Percentiles rank a stretch among this genome's conserved stretches.
Conservation (phyloP, 1,140 invertebrate species). For the Caenorhabditis elegans region WBcel235 BX284605.5:19175001-19175500, state of each 20-base stretch:
- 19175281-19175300: too few species aligned
- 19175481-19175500: too few species aligned
- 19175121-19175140: conserved; percentile 42
- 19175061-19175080: conserved; percentile 30
- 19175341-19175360: too few species aligned
- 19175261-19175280: too few species aligned
- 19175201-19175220: background rate
- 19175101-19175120: conserved; percentile 31
- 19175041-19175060: background rate
- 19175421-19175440: too few species aligned
- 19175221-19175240: background rate
- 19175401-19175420: too few species aligned
- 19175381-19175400: too few species aligned
- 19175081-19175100: conserved; percentile 1
- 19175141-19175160: conserved; percentile 36
- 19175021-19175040: background rate
- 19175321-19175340: too few species aligned
- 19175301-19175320: too few species aligned
- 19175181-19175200: background rate
- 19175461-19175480: too few species aligned
- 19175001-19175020: background rate
- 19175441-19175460: too few species aligned
- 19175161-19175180: conserved; percentile 43
- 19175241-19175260: background rate
- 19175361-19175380: too few species aligned